Percentiles rank a stretch among this genome's conserved stretches.
phyloP scores from a whole-genome alignment of 2,888 invertebrate genomes.

The Galeruca laticollis region DNA sequence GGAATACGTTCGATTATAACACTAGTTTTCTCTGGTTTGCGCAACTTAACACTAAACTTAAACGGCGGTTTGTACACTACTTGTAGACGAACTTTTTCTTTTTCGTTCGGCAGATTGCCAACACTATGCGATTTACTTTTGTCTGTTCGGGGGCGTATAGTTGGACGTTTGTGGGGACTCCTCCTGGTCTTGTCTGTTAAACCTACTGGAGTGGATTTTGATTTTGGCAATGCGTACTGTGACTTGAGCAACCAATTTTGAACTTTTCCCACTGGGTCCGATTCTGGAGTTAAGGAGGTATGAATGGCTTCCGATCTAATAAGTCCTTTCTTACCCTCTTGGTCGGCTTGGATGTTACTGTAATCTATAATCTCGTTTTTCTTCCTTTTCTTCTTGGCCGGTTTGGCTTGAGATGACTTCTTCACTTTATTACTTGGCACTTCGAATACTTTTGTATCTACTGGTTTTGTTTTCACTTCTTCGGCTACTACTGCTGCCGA shows the following conservation, averaged over 20 bases:
- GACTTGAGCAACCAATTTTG: constrained; percentile 87
- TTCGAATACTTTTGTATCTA: constrained; percentile 61
- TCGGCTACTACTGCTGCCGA: constrained; percentile 68
- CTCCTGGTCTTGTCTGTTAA: constrained; percentile 72
- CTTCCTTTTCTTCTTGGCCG: constrained; percentile 71
- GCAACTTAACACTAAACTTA: constrained; percentile 85
- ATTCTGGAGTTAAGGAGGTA: constrained; percentile 61
- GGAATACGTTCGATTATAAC: constrained; percentile 72
- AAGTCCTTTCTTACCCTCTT: constrained; percentile 69
- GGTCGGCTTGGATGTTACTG: constrained; percentile 75
- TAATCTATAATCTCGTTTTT: constrained; percentile 85
- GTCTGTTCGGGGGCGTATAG: constrained; percentile 67
- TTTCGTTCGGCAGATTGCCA: constrained; percentile 74
- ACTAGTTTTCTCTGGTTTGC: constrained; percentile 78
- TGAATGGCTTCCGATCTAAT: constrained; percentile 66
- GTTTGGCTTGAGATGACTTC: constrained; percentile 60
- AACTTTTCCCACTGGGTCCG: constrained; percentile 80
- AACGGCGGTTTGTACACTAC: constrained; percentile 91
- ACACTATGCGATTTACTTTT: constrained; percentile 76
- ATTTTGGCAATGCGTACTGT: constrained; percentile 79
- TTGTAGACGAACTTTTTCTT: constrained; percentile 81
- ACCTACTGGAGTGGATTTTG: constrained; percentile 86
- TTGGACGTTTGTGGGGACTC: constrained; percentile 67
- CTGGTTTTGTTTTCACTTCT: constrained; percentile 69
- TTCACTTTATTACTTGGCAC: constrained; percentile 65